A percentile compares a stretch with the other conserved stretches of the same genome.
These are phyloP conservation scores for Cremastinae sp. DNA, from an alignment of 2,888 invertebrate genomes.

Conservation along the genomic window DNA sequence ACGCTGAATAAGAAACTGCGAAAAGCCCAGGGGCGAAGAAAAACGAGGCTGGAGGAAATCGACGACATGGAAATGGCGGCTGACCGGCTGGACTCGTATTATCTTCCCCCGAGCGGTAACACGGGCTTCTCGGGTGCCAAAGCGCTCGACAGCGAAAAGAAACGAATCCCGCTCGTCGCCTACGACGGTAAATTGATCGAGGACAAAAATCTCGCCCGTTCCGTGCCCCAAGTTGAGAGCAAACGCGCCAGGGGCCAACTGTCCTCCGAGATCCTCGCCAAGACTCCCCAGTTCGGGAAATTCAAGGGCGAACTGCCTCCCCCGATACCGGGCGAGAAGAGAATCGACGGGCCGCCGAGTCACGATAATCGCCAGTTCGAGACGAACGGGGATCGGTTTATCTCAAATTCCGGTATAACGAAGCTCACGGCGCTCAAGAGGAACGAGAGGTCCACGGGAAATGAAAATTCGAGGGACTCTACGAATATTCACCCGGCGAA, in stretches of 20 bases:
- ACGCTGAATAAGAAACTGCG: slow-evolving; percentile 57
- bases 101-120: slow-evolving; percentile 85
- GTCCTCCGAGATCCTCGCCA: slow-evolving; percentile 84
- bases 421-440: slow-evolving; percentile 74
- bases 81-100: slow-evolving; percentile 87
- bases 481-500: slow-evolving; percentile 36
- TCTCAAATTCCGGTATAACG: slow-evolving; percentile 54
- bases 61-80: slow-evolving; percentile 87
- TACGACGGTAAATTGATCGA: slow-evolving; percentile 90
- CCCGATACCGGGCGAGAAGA: slow-evolving; percentile 80
- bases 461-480: slow-evolving; percentile 48
- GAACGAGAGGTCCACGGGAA: slow-evolving; percentile 73
- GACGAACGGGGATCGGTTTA: slow-evolving; percentile 43
- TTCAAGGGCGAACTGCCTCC: slow-evolving; percentile 89
- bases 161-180: slow-evolving; percentile 83
- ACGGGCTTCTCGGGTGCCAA: slow-evolving; percentile 79
- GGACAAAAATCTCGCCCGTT: slow-evolving; percentile 84
- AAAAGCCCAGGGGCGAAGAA: slow-evolving; percentile 34
- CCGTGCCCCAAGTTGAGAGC: slow-evolving; percentile 80
- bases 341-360: slow-evolving; percentile 71
- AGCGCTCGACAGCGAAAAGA: slow-evolving; percentile 52
- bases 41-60: slow-evolving; percentile 72
- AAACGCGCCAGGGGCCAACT: slow-evolving; percentile 73
- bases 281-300: slow-evolving; percentile 88
- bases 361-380: slow-evolving; percentile 35